Evolutionary conservation across 2,888 invertebrate species (phyloP).

Genomic region (Mythimna vitellina): DNA sequence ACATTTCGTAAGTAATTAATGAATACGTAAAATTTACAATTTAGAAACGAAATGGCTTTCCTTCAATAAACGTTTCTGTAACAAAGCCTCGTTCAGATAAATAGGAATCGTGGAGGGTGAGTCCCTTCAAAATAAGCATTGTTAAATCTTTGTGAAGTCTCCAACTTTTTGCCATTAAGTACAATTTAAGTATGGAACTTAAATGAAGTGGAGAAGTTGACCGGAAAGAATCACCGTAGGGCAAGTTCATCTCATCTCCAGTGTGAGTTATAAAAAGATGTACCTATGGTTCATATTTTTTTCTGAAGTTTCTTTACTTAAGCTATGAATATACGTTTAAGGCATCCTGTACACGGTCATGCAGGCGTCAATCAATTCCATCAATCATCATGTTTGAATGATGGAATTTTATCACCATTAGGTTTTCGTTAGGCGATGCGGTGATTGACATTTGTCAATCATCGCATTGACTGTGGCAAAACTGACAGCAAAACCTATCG

Average conservation of each 20-base stretch:
- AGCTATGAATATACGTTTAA: conserved; percentile 1
- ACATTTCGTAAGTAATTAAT: conserved; percentile 57
- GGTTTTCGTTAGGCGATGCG: too few species aligned
- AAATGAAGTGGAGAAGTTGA: conserved; percentile 90
- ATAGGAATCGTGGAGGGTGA: conserved; percentile 78
- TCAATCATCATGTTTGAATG: too few species aligned
- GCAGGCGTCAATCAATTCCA: too few species aligned
- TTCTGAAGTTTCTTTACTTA: conserved; percentile 10
- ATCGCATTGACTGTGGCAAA: too few species aligned
- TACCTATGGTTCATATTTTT: conserved; percentile 34
- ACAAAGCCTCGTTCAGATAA: conserved; percentile 78
- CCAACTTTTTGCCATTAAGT: conserved; percentile 88
- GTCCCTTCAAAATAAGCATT: conserved; percentile 88
- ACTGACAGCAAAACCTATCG: too few species aligned
- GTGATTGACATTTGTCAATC: too few species aligned
- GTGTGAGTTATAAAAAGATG: conserved; percentile 59
- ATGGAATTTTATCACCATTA: too few species aligned
- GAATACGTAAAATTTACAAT: conserved; percentile 62
- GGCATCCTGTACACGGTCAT: background rate
- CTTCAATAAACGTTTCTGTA: conserved; percentile 68
- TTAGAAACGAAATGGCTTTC: conserved; percentile 68
- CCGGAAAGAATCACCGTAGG: conserved; percentile 79
- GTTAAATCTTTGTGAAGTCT: conserved; percentile 88
- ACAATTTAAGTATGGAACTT: conserved; percentile 89
- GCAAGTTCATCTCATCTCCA: conserved; percentile 65